Evolutionary conservation across 92 coral and sea anemone genomes (phyloP), one percentile per base, ranked within the genome.

Genomic region (Pocillopora grandis): DNA sequence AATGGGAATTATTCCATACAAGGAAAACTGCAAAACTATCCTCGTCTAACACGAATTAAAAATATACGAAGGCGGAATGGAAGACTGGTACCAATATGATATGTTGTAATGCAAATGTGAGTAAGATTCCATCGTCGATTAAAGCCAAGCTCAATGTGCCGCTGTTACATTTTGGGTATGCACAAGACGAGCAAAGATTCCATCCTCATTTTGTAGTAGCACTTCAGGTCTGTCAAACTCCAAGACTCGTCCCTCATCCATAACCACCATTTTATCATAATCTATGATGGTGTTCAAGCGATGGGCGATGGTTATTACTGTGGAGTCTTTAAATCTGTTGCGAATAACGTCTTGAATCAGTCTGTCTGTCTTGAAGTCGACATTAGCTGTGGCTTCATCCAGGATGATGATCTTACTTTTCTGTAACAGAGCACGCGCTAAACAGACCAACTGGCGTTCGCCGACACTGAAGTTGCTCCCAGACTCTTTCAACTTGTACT

Each of bases 331-430:
- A 65, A 83, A 74, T 42, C 65, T 73, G 71, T 12, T 63, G 20
- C 86, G 86, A 62, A 83, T 72, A n/a, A 73, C 86, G 27, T 72
- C 79, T 65, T 83, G 86, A 62, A 83, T 83, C 64, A 83, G 33
- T 36, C 61, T 68, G 62, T 83, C 86, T 73, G 80, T 83, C 73
- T 83, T 83, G 80, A 72, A 83, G 75, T 83, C 86, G 65, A 83
- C 86, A 74, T 83, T 83, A 52, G 93, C 93, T 10, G 93, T 90
- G 35, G 93, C 93, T 62, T 90, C 93, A 35, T 90, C 93, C 71
- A 88, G 76, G 5, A 90, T 70, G 12, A 90, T 71, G 67, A 90
- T 88, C 91, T 88, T 91, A 48, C 75, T 84, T 61, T 65, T 71
- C 75, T 88, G 91, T 52, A 91, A 60, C 31, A 85, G 72, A 1